Percentiles rank a stretch among this genome's conserved stretches.
These are phyloP conservation scores for Cerastoderma edule DNA, from an alignment of 2,888 invertebrate species.

Conservation along the genomic window DNA sequence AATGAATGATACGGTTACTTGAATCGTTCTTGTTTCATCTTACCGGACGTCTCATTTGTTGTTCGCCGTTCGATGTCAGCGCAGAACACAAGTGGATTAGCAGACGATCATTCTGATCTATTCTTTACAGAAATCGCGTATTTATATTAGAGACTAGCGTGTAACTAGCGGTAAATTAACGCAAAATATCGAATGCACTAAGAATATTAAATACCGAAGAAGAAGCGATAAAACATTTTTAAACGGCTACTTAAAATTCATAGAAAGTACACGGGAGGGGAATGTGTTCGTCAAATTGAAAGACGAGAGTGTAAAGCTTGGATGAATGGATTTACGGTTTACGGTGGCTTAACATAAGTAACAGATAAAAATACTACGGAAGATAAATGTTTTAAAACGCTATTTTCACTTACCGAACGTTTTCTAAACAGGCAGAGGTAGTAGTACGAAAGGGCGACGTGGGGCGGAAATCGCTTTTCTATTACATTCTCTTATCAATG, in stretches of 20 bases:
- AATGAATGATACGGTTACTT: not conserved
- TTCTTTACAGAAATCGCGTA: not conserved
- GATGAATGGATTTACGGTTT: conserved; percentile 3
- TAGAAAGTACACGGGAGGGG: conserved; percentile 3
- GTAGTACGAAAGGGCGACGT: no score
- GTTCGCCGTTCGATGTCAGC: not conserved
- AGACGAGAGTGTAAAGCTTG: not conserved
- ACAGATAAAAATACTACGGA: conserved; percentile 8
- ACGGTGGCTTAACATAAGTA: not conserved
- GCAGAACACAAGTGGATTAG: not conserved
- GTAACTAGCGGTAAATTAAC: not conserved
- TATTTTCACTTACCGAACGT: not conserved
- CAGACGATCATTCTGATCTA: conserved; percentile 7
- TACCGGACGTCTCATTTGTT: not conserved
- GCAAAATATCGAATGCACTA: not conserved
- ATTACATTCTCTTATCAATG: no score
- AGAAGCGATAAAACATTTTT: not conserved
- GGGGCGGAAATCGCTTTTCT: not conserved
- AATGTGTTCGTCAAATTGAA: not conserved
- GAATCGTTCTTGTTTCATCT: not conserved
- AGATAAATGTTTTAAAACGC: conserved; percentile 9
- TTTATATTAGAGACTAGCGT: not conserved
- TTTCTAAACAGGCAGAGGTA: no score
- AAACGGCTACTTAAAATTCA: conserved; percentile 1
- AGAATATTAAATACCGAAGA: not conserved